A percentile compares a stretch with the other conserved stretches of the same genome.
phyloP scores from a whole-genome alignment of 1,140 invertebrate species.

The Drosophila athabasca region DNA sequence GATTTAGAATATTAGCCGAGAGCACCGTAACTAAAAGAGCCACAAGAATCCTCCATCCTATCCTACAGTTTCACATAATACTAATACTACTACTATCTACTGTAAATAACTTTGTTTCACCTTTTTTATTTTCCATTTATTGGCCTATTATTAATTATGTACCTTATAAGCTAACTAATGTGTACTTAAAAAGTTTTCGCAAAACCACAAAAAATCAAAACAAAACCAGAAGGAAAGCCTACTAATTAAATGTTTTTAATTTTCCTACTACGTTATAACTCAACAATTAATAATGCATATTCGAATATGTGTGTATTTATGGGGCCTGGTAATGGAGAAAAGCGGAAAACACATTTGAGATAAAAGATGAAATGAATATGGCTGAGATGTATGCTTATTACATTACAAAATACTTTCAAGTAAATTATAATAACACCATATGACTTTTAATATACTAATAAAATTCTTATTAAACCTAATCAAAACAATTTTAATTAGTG shows the following conservation, averaged over 20 bases:
- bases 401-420: slow-evolving; percentile 75
- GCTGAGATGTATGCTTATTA: slow-evolving; percentile 73
- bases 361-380: slow-evolving; percentile 26
- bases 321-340: slow-evolving; percentile 5
- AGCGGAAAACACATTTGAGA: slow-evolving; percentile 17
- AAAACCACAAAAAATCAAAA: slow-evolving; percentile 16
- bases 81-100: slow-evolving; percentile 36
- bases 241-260: slow-evolving; percentile 52
- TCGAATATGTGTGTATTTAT: slow-evolving; percentile 31
- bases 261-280: slow-evolving; percentile 66
- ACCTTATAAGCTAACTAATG: slow-evolving; percentile 44
- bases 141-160: no score
- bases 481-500: not conserved
- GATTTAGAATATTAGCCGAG: slow-evolving; percentile 22
- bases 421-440: slow-evolving; percentile 79
- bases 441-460: slow-evolving; percentile 80
- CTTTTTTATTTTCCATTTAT: slow-evolving; percentile 25
- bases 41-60: slow-evolving; percentile 21
- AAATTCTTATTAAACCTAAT: slow-evolving; percentile 76
- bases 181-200: slow-evolving; percentile 48
- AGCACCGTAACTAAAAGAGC: slow-evolving; percentile 32
- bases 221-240: slow-evolving; percentile 7
- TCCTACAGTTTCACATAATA: slow-evolving; percentile 33
- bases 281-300: slow-evolving; percentile 51
- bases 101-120: slow-evolving; percentile 75